Evolutionary conservation across 2,888 invertebrate species (phyloP).

Genomic region (Rhyacophila evoluta): DNA sequence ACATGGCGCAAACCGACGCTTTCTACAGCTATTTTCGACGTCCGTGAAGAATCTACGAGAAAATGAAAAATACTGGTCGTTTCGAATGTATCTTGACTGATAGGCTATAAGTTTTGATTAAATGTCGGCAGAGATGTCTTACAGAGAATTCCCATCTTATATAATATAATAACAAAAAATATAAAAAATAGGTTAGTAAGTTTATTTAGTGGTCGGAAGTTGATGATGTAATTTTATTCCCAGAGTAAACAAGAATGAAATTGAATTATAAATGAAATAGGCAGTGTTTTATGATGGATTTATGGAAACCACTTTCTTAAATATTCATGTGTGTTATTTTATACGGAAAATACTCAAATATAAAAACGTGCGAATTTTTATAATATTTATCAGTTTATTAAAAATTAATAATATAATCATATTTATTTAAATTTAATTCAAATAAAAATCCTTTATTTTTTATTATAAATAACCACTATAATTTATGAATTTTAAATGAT

Average conservation of each 20-base stretch:
- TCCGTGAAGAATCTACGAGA: not conserved
- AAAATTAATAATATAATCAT: too few species aligned
- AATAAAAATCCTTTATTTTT: too few species aligned
- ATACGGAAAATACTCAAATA: too few species aligned
- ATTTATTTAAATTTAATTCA: too few species aligned
- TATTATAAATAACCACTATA: too few species aligned
- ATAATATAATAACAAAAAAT: not conserved
- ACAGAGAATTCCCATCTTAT: not conserved
- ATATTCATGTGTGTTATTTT: too few species aligned
- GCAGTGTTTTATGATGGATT: not conserved
- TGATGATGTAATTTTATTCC: not conserved
- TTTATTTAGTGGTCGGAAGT: not conserved
- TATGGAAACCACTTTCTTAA: not conserved
- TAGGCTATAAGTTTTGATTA: slow-evolving; percentile 14
- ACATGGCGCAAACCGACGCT: not conserved
- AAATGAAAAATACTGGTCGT: not conserved
- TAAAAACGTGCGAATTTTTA: too few species aligned
- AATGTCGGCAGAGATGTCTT: slow-evolving; percentile 7
- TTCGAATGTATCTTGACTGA: slow-evolving; percentile 3
- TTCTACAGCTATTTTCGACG: not conserved
- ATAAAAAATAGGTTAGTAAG: not conserved
- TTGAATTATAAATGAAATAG: not conserved
- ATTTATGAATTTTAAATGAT: too few species aligned
- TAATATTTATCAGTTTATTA: too few species aligned
- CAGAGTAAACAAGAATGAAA: not conserved